A percentile compares a stretch with the other conserved stretches of the same genome.
phyloP scores from a whole-genome alignment of 1,140 invertebrate genomes.

The Uloborus diversus region DNA sequence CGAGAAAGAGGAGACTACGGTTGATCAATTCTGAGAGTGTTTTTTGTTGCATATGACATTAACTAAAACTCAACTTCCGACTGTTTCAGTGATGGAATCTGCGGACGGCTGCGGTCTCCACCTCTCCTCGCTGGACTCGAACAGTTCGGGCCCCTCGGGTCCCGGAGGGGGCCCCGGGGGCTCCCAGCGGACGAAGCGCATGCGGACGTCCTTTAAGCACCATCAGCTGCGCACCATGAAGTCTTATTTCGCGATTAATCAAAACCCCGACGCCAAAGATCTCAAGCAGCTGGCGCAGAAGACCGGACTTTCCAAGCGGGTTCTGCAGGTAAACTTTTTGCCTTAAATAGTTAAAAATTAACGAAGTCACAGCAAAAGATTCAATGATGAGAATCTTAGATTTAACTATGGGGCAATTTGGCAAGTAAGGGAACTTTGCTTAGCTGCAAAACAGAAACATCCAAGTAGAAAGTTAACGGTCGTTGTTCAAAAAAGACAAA shows the following conservation, averaged over 20 bases:
- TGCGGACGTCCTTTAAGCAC: constrained; percentile 98
- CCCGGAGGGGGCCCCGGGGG: constrained; percentile 54
- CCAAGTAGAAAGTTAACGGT: too few species aligned
- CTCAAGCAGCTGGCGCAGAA: constrained; percentile 80
- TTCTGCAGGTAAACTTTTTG: constrained; percentile 91
- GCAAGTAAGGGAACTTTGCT: too few species aligned
- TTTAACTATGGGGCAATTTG: too few species aligned
- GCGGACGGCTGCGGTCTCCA: constrained; percentile 42
- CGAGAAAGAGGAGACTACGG: too few species aligned
- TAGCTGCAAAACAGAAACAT: too few species aligned
- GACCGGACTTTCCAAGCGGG: constrained; percentile 96
- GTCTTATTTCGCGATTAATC: constrained; percentile 97
- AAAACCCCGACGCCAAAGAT: constrained; percentile 78
- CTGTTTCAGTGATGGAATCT: constrained; percentile 27
- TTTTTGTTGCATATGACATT: too few species aligned
- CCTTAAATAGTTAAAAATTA: too few species aligned
- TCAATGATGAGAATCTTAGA: too few species aligned
- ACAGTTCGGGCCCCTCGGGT: constrained; percentile 31
- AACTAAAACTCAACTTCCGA: not conserved
- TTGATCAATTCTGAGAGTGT: too few species aligned
- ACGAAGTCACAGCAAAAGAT: too few species aligned
- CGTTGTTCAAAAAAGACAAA: too few species aligned
- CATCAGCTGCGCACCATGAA: constrained; percentile 98
- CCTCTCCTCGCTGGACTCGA: constrained; percentile 27
- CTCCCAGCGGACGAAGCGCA: constrained; percentile 64